Conservation (phyloP, 2,113 vertebrate genomes). For the Bambusicola thoracicus region DNA sequence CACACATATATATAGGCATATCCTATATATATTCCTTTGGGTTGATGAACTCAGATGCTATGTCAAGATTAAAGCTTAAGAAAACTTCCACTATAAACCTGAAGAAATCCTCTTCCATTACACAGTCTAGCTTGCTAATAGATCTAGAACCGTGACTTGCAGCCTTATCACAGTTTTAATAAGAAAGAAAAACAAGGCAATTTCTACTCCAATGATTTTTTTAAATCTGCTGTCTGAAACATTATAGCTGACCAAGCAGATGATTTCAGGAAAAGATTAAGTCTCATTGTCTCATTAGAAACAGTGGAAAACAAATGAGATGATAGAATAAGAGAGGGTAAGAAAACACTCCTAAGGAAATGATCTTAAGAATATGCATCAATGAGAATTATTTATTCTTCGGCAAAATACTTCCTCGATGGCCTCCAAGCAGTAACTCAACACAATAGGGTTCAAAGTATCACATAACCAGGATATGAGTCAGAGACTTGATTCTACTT, state of each 20-base stretch:
- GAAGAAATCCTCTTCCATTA: not conserved
- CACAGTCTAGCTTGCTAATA: not conserved
- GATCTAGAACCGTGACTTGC: not conserved
- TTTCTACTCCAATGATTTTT: not conserved
- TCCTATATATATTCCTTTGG: not conserved
- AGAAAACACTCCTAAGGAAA: conserved; percentile 43
- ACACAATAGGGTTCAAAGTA: conserved; percentile 45
- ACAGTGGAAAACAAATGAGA: not conserved
- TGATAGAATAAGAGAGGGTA: not conserved
- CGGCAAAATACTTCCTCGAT: conserved; percentile 52
- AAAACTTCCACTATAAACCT: not conserved
- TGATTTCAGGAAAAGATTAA: not conserved
- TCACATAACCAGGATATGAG: not conserved
- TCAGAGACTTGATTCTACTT: not conserved
- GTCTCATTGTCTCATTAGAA: not conserved
- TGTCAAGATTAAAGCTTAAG: not conserved
- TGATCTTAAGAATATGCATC: not conserved
- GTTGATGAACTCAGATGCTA: not conserved
- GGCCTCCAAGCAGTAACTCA: conserved; percentile 32
- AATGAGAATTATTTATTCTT: conserved; percentile 40
- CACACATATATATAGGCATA: too few relatives aligned
- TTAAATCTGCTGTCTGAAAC: not conserved
- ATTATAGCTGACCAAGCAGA: not conserved
- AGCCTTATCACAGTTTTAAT: not conserved
- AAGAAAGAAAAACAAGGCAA: not conserved